Conservation (phyloP, 2,797 vertebrate genomes). For the Acomys russatus region DNA sequence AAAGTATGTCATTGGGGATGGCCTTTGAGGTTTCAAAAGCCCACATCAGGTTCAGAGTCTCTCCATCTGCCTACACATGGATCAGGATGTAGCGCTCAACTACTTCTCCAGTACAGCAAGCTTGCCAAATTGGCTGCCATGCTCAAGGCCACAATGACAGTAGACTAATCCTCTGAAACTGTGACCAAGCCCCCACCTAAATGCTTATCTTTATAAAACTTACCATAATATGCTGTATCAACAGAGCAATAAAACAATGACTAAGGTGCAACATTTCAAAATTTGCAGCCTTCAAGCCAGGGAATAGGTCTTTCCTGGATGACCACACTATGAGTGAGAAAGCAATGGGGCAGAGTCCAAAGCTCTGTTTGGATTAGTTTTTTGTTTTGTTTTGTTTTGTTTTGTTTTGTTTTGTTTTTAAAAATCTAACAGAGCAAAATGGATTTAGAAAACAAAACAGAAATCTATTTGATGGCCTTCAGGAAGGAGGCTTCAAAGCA, state of each 20-base stretch:
- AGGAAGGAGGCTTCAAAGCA: slow-evolving; percentile 25
- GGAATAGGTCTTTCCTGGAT: slow-evolving; percentile 24
- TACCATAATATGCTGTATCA: background rate
- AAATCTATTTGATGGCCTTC: slow-evolving; percentile 28
- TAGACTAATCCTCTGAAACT: background rate
- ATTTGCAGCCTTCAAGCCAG: background rate
- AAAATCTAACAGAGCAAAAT: slow-evolving; percentile 18
- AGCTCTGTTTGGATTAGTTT: background rate
- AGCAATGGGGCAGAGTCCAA: background rate
- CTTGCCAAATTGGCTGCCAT: background rate
- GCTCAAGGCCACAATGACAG: background rate
- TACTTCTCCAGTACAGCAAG: too few relatives aligned
- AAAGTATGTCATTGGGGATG: background rate
- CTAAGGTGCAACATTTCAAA: background rate
- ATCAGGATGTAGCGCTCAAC: background rate
- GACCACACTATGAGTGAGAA: background rate
- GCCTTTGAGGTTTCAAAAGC: background rate
- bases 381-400: background rate
- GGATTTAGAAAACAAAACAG: slow-evolving; percentile 24
- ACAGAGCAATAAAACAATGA: background rate
- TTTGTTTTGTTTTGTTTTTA: background rate
- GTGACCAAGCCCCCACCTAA: background rate
- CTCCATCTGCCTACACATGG: background rate
- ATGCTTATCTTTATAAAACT: background rate
- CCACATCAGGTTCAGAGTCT: background rate